A percentile compares a stretch with the other conserved stretches of the same genome.
These are phyloP conservation scores for Rhimphoctona megacephalus DNA, from an alignment of 2,888 invertebrate species.

Conservation along the genomic window DNA sequence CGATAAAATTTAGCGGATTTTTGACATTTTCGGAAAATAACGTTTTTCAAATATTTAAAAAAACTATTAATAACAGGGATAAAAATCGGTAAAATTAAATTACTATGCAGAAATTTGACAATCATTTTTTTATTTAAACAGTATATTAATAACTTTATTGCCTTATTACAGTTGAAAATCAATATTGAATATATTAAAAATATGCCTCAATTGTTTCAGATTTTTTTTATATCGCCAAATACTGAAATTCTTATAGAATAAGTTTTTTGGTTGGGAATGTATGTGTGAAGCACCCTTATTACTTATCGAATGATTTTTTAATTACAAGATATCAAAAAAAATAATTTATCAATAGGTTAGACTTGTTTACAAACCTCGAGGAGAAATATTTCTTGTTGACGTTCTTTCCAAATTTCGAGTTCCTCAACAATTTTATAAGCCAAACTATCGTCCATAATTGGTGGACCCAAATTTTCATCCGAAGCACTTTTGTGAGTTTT, in stretches of 20 bases:
- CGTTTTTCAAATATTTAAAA: too few species aligned
- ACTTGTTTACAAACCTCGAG: slow-evolving; percentile 85
- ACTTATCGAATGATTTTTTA: background rate
- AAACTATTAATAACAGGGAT: too few species aligned
- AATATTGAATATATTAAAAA: too few species aligned
- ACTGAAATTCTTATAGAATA: background rate
- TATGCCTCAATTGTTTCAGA: too few species aligned
- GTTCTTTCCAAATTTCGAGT: slow-evolving; percentile 91
- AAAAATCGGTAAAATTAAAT: too few species aligned
- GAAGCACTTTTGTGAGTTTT: slow-evolving; percentile 71
- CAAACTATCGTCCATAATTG: slow-evolving; percentile 81
- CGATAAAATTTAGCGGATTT: background rate
- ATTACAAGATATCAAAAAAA: background rate
- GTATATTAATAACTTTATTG: too few species aligned
- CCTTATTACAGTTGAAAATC: too few species aligned
- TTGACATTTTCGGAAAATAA: too few species aligned
- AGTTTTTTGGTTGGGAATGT: background rate
- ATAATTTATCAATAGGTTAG: background rate
- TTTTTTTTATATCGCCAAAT: too few species aligned
- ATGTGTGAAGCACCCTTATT: background rate
- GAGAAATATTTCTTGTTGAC: slow-evolving; percentile 88
- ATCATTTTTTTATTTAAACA: too few species aligned
- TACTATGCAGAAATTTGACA: too few species aligned
- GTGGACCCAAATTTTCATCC: slow-evolving; percentile 80
- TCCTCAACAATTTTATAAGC: slow-evolving; percentile 88